Base-by-base conservation (phyloP, 2,888 invertebrate genomes). In the Lasioglossum villosulum region DNA sequence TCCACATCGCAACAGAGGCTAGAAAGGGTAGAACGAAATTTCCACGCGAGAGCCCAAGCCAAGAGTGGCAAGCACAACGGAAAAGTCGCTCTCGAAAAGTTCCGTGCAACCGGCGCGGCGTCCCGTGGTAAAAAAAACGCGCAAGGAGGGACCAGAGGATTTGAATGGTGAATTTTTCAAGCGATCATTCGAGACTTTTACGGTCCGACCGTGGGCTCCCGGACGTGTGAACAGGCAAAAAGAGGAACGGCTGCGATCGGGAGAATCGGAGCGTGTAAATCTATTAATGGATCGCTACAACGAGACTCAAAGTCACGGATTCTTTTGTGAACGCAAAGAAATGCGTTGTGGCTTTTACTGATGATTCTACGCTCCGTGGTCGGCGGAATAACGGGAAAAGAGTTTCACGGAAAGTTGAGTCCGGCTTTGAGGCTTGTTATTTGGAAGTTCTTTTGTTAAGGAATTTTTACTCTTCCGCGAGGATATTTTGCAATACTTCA, bases 1-100 rank as follows among this genome's bases (percentile, higher is more conserved):
- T 10, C 34, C 52, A n/a, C 19, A 45, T 72, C 68, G 52, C 45
- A 76, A 23, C 68, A 68, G 37, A 23, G 34, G 37, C 56, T 30
- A 30, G 76, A 78, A 45, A 66, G 52, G 56, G 86, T 75, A 68
- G 48, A 79, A 86, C 81, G 81, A 82, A 83, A 83, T 76, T 66
- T 84, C 81, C 80, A 74, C 83, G 48, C 83, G 82, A 77, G n/a
- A 83, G 80, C 78, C 74, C 81, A 75, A 80, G 75, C 81, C 84
- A 83, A 74, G 83, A 80, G 85, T 80, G 81, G 70, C 86, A 68
- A 63, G 78, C 77, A 77, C 76, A 75, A 73, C 78, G 83, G 74
- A 70, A 83, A 80, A 85, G 75, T 84, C 78, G 77, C 80, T 74
- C 75, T 76, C 66, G 68, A 79, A 86, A 89, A 82, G 81, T 89